phyloP scores from a whole-genome alignment of 2,888 invertebrate species.

The Trichogramma dendrolimi region DNA sequence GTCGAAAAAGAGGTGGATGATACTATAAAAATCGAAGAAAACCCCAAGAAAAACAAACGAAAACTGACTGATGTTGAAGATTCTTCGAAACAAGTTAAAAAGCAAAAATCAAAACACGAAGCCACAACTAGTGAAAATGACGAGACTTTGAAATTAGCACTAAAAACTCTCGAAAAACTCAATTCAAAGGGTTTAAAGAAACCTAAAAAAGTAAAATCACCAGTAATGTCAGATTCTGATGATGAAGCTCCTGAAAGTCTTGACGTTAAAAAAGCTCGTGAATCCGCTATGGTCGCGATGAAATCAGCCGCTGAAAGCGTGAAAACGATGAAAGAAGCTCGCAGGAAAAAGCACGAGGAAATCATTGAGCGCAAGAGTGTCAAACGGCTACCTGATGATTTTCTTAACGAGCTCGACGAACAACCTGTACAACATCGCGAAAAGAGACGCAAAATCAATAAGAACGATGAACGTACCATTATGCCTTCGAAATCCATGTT shows the following conservation, averaged over 20 bases:
- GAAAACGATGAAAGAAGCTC: slow-evolving; percentile 18
- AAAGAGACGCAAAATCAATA: slow-evolving; percentile 26
- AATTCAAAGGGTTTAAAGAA: no score
- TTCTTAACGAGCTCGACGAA: slow-evolving; percentile 38
- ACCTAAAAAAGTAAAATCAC: no score
- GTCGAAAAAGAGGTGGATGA: background rate
- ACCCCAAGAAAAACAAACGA: slow-evolving; percentile 1
- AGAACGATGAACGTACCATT: slow-evolving; percentile 1
- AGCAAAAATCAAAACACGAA: background rate
- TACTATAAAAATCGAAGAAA: background rate
- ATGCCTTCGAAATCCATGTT: slow-evolving; percentile 32
- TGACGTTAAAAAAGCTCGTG: slow-evolving; percentile 22
- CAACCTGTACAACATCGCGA: slow-evolving; percentile 28
- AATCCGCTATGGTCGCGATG: slow-evolving; percentile 12
- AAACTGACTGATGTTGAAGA: background rate
- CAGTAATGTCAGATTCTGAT: background rate
- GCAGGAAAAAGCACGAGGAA: slow-evolving; percentile 23
- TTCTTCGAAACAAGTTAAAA: background rate
- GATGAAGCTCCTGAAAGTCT: slow-evolving; percentile 23
- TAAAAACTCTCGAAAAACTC: no score
- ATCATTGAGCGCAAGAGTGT: slow-evolving; percentile 24
- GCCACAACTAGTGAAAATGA: no score
- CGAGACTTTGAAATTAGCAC: no score
- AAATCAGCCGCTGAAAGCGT: slow-evolving; percentile 15
- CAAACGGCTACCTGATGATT: slow-evolving; percentile 39